Evolutionary conservation across 2,888 invertebrate genomes (phyloP).

Genomic region (Carcina quercana): DNA sequence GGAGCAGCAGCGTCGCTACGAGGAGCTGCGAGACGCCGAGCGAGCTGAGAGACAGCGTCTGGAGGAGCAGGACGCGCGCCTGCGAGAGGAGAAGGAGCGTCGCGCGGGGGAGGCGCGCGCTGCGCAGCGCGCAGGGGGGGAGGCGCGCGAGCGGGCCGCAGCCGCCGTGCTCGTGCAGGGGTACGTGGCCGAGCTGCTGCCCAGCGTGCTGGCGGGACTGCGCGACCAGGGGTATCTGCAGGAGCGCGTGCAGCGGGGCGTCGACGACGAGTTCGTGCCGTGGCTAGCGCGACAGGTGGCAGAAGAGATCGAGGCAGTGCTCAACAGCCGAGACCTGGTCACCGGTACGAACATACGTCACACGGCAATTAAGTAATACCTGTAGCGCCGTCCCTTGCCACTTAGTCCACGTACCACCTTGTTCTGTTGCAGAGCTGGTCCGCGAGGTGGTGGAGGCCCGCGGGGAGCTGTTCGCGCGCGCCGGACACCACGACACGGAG

Average conservation of each 20-base stretch:
- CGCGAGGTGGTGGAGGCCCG: conserved; percentile 85
- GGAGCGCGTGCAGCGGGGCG: conserved; percentile 78
- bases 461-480: conserved; percentile 74
- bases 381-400: background rate
- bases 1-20: conserved; percentile 82
- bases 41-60: conserved; percentile 87
- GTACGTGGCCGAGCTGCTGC: conserved; percentile 90
- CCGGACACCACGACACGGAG: conserved; percentile 38
- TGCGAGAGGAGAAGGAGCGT: conserved; percentile 81
- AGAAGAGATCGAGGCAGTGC: conserved; percentile 85
- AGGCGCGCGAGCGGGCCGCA: conserved; percentile 87
- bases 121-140: conserved; percentile 77
- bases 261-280: conserved; percentile 88
- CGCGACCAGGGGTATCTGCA: conserved; percentile 82
- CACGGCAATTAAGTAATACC: background rate
- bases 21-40: conserved; percentile 83
- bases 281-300: conserved; percentile 91
- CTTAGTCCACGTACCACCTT: background rate
- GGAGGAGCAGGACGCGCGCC: conserved; percentile 83
- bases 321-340: conserved; percentile 86
- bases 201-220: conserved; percentile 87
- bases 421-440: conserved; percentile 76
- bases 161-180: conserved; percentile 89
- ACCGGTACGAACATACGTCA: conserved; percentile 65
- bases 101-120: conserved; percentile 81